These are phyloP conservation scores for Octonoba sinensis DNA, from an alignment of 2,888 invertebrate species.

Conservation along the genomic window DNA sequence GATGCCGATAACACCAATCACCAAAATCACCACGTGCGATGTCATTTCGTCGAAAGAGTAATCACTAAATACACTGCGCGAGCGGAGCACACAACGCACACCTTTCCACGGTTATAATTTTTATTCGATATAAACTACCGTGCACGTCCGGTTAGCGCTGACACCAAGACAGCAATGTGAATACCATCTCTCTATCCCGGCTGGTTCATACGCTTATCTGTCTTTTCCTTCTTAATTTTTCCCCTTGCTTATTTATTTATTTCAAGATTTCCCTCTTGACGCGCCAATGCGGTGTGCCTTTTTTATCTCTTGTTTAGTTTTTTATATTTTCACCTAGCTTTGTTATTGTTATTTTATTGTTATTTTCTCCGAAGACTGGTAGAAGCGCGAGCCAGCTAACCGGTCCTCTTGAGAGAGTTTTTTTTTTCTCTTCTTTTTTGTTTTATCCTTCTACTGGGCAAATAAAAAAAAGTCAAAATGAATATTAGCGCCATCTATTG, in stretches of 20 bases:
- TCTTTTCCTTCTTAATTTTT: conserved; percentile 7
- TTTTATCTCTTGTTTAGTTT: conserved; percentile 16
- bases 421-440: conserved; percentile 13
- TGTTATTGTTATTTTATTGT: conserved; percentile 12
- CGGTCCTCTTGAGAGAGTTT: conserved; percentile 36
- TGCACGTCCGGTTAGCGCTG: conserved; percentile 31
- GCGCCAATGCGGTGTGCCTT: conserved; percentile 38
- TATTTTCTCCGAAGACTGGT: conserved; percentile 15
- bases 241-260: conserved; percentile 51
- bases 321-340: background rate
- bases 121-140: conserved; percentile 34
- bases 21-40: conserved; percentile 30
- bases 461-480: background rate
- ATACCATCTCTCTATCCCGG: conserved; percentile 33
- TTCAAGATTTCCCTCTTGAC: conserved; percentile 41
- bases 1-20: conserved; percentile 34
- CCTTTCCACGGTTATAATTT: conserved; percentile 5
- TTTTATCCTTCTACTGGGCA: background rate
- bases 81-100: conserved; percentile 14
- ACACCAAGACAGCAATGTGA: conserved; percentile 31
- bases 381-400: conserved; percentile 46
- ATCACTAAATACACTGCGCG: conserved; percentile 7
- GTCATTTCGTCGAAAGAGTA: conserved; percentile 33
- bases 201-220: conserved; percentile 26
- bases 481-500: background rate